Base-by-base conservation (phyloP, 2,113 vertebrate species). In the Equus przewalskii region DNA sequence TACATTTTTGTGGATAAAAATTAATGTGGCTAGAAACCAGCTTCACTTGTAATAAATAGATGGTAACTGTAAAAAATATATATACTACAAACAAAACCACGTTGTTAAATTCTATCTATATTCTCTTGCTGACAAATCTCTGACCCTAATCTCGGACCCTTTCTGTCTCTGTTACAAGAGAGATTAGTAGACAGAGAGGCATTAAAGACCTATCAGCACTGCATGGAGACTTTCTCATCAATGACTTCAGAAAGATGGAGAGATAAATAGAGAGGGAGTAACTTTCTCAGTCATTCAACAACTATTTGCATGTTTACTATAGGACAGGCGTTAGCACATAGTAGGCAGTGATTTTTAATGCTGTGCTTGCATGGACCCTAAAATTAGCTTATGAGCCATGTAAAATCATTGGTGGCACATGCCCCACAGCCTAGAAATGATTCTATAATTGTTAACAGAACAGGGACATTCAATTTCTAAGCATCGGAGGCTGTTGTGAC, bases 271-370 rank as follows among this genome's bases (percentile, higher is more conserved):
- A 28, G 33, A 51, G 51, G 41, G 13, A 10, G 11, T 19, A 1
- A 1, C 12, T 6, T 56, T 73, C 75, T 26, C 36, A 4, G 6
- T n/a, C 28, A 4, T 16, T n/a, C 64, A 16, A 1, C 18, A 4
- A 0, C 51, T 15, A 0, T 18, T 33, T 56, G 75, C 13, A 0
- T 28, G 16, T 46, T 12, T 3, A 0, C 7, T 14, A 0, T 3
- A 26, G 36, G 19, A 3, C 46, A 41, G 19, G 22, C 0, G 15
- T 2, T 0, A 1, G 73, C 12, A 4, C 24, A 4, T 1, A 2
- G 7, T 4, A 16, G 19, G 30, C 19, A 36, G 11, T 15, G 4
- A 0, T 26, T 33, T 69, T 46, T n/a, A 54, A 56, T 1, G 1
- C n/a, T 51, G 5, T 14, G 13, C 33, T 58, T 64, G 16, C 6